A percentile compares a stretch with the other conserved stretches of the same genome.
These are phyloP conservation scores for Orthosia gothica DNA, from an alignment of 2,888 invertebrate genomes.

Conservation along the genomic window DNA sequence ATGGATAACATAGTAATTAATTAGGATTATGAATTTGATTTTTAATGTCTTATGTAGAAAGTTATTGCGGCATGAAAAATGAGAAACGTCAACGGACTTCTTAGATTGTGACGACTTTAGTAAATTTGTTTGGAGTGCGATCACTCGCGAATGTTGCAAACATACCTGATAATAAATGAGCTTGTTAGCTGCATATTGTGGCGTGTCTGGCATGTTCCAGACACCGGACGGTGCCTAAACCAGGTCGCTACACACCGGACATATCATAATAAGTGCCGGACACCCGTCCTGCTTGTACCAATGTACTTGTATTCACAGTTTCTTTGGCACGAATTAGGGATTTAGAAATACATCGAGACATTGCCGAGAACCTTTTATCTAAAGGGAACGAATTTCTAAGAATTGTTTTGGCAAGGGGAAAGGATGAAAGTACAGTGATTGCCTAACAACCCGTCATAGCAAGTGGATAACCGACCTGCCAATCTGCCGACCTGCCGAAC, in stretches of 20 bases:
- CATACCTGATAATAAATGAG: background rate
- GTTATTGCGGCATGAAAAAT: no score
- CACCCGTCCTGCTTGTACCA: background rate
- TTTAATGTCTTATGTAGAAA: no score
- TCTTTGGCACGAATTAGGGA: background rate
- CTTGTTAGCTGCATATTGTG: background rate
- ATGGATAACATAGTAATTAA: no score
- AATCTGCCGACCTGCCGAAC: background rate
- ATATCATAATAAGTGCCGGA: background rate
- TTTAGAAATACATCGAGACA: background rate
- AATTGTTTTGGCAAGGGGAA: background rate
- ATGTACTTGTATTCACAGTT: background rate
- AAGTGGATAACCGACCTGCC: background rate
- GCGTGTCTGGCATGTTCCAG: background rate
- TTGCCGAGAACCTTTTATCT: background rate
- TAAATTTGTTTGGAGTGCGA: slow-evolving; percentile 1
- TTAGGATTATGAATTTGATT: no score
- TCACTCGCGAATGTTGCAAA: background rate
- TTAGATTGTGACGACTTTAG: no score
- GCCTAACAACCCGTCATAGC: background rate
- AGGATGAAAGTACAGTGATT: background rate
- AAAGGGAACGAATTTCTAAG: background rate
- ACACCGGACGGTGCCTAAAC: background rate
- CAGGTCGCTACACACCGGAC: background rate
- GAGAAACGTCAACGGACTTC: no score